Conservation (phyloP, 2,797 vertebrate genomes). For the Acanthurus lineatus region DNA sequence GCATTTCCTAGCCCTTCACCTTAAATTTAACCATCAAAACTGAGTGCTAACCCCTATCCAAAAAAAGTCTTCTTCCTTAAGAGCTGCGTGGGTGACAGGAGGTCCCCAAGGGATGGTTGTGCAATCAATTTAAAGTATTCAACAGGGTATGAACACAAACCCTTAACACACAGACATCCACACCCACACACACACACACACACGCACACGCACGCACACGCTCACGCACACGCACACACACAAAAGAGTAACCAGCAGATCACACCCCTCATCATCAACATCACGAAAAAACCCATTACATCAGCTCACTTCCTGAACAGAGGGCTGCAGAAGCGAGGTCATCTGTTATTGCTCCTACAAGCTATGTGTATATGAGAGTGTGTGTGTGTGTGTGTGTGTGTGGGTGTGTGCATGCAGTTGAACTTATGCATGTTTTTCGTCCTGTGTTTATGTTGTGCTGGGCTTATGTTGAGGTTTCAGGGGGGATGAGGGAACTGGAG, state of each 20-base stretch:
- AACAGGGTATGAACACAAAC: too few relatives aligned
- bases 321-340: conserved; percentile 36
- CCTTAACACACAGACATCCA: too few relatives aligned
- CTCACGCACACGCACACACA: conserved; percentile 20
- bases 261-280: conserved; percentile 17
- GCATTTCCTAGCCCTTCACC: too few relatives aligned
- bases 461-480: conserved; percentile 46
- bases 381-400: conserved; percentile 5
- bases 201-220: conserved; percentile 13
- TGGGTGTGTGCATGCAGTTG: conserved; percentile 4
- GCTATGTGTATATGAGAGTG: neutral
- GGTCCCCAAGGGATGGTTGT: too few relatives aligned
- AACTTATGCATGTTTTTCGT: neutral
- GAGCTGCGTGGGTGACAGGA: too few relatives aligned
- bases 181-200: too few relatives aligned
- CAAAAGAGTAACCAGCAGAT: conserved; percentile 33
- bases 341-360: conserved; percentile 53
- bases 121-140: too few relatives aligned
- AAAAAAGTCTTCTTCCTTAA: too few relatives aligned
- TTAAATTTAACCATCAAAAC: too few relatives aligned
- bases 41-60: too few relatives aligned
- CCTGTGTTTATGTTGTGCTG: conserved; percentile 38
- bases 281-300: conserved; percentile 54
- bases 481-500: neutral
- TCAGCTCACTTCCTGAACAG: conserved; percentile 51